Evolutionary conservation across 2,113 vertebrate species (phyloP).

Genomic region (Oreochromis niloticus): DNA sequence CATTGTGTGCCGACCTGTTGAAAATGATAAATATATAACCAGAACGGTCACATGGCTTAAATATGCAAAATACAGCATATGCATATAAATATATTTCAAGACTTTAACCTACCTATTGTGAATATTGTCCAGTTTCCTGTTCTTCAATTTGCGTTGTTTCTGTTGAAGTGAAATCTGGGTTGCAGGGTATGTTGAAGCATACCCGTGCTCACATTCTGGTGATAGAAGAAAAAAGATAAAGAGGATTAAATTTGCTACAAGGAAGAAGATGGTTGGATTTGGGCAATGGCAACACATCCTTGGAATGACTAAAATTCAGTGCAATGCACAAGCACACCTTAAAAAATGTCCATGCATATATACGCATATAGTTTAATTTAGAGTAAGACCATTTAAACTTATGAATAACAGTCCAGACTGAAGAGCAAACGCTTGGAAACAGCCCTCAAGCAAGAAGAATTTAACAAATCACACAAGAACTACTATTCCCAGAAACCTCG

Average conservation of each 20-base stretch:
- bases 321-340: not conserved
- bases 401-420: not conserved
- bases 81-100: not conserved
- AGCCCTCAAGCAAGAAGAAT: not conserved
- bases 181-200: slow-evolving; percentile 85
- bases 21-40: not conserved
- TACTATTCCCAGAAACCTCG: slow-evolving; percentile 67
- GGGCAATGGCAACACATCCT: not conserved
- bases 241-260: not conserved
- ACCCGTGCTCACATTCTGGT: slow-evolving; percentile 91
- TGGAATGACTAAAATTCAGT: not conserved
- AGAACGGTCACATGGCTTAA: not conserved
- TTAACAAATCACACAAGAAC: not conserved
- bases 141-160: slow-evolving; percentile 84
- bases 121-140: slow-evolving; percentile 77
- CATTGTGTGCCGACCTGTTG: slow-evolving; percentile 91
- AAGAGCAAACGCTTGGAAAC: not conserved
- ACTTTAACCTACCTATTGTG: slow-evolving; percentile 49
- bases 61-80: not conserved
- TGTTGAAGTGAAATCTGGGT: slow-evolving; percentile 73
- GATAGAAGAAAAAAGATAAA: not conserved
- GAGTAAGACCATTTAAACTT: not conserved
- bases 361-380: not conserved
- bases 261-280: not conserved
- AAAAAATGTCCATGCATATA: not conserved